Evolutionary conservation across 92 coral and sea anemone species (phyloP).

Genomic region (Nematostella vectensis): DNA sequence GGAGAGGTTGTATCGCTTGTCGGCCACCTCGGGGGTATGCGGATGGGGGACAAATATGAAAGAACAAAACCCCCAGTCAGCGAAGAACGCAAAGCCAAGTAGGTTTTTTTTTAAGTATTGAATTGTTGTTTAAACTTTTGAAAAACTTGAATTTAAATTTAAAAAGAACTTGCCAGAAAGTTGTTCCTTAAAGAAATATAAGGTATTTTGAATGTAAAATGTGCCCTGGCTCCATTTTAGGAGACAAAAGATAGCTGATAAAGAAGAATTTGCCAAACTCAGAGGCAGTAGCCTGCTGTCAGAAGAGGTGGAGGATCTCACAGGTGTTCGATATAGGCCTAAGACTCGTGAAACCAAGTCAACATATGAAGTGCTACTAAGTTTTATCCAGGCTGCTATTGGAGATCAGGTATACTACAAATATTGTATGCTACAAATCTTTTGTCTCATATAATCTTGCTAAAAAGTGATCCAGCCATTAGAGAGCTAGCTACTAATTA

Average conservation of each 20-base stretch:
- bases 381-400: slow-evolving; percentile 95
- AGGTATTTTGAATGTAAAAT: no score
- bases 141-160: no score
- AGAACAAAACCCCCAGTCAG: slow-evolving; percentile 83
- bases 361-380: slow-evolving; percentile 88
- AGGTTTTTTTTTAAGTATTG: no score
- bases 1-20: slow-evolving; percentile 93
- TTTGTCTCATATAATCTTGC: no score
- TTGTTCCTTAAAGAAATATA: no score
- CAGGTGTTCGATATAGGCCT: slow-evolving; percentile 86
- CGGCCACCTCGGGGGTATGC: slow-evolving; percentile 81
- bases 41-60: slow-evolving; percentile 96
- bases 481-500: no score
- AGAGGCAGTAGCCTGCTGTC: slow-evolving; percentile 80
- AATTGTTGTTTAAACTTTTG: not conserved
- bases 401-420: slow-evolving; percentile 99
- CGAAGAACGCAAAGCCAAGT: slow-evolving; percentile 92
- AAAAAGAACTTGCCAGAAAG: no score
- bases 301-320: slow-evolving; percentile 79
- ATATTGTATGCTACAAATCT: no score
- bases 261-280: slow-evolving; percentile 74
- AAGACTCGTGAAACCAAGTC: slow-evolving; percentile 96
- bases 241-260: slow-evolving; percentile 84
- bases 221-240: no score
- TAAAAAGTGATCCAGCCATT: no score